Evolutionary conservation across 2,888 invertebrate genomes (phyloP).

Genomic region (Agrotis ipsilon): DNA sequence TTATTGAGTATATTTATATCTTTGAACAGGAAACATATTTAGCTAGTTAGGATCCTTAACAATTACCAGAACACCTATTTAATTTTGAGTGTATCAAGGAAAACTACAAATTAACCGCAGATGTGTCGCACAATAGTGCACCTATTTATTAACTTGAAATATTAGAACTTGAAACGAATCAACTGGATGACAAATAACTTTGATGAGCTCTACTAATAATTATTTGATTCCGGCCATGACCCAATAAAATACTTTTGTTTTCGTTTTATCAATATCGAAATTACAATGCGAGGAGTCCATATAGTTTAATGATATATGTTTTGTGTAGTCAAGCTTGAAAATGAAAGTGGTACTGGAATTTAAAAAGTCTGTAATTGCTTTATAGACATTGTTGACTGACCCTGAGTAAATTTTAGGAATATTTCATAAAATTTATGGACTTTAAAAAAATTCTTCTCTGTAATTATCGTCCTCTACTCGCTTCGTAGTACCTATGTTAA

Average conservation of each 20-base stretch:
- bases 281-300: conserved; percentile 37
- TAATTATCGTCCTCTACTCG: not conserved
- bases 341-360: conserved; percentile 28
- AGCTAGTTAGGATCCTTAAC: conserved; percentile 34
- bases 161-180: conserved; percentile 52
- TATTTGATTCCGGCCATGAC: conserved; percentile 66
- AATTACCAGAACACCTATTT: conserved; percentile 37
- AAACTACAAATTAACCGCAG: conserved; percentile 66
- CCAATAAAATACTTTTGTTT: conserved; percentile 61
- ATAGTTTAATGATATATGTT: conserved; percentile 49
- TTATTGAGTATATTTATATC: conserved; percentile 18
- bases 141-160: conserved; percentile 62
- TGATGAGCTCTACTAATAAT: conserved; percentile 69
- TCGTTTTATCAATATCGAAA: conserved; percentile 56
- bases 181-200: conserved; percentile 66
- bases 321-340: conserved; percentile 15
- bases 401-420: conserved; percentile 15
- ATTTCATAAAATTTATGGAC: not conserved
- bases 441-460: not conserved
- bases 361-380: conserved; percentile 38
- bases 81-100: conserved; percentile 65
- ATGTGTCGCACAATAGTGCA: conserved; percentile 45
- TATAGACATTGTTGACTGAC: conserved; percentile 11
- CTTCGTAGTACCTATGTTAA: not conserved
- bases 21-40: conserved; percentile 44